These are phyloP conservation scores for Macrochelys suwanniensis DNA, from an alignment of 2,797 vertebrate species.

Conservation along the genomic window DNA sequence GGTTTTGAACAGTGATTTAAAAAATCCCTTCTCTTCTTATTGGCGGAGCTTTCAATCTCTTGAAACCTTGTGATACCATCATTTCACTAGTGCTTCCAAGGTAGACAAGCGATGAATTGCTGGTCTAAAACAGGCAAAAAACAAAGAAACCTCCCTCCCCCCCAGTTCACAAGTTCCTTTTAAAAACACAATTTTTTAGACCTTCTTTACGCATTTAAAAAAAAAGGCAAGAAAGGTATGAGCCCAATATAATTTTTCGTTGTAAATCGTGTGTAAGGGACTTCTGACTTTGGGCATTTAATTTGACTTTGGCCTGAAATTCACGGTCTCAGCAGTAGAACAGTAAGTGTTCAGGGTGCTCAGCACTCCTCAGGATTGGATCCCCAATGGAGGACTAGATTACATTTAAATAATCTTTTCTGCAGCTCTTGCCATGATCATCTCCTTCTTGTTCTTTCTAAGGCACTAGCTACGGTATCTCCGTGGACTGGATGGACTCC, in stretches of 20 bases:
- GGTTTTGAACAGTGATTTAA: background rate
- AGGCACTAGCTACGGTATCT: slow-evolving; percentile 80
- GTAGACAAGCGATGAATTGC: background rate
- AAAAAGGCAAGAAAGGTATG: background rate
- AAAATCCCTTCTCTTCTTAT: background rate
- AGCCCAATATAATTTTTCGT: background rate
- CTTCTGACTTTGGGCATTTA: background rate
- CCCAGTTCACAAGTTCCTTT: background rate
- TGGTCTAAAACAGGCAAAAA: background rate
- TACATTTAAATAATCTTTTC: background rate
- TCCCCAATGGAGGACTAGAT: background rate
- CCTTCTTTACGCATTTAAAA: background rate
- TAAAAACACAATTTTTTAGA: background rate
- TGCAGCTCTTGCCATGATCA: fast-evolving
- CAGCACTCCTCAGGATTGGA: background rate
- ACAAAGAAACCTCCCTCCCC: too few relatives aligned
- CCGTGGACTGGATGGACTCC: slow-evolving; percentile 82
- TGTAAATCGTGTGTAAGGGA: background rate
- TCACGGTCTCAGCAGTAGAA: background rate
- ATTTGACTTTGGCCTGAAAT: background rate
- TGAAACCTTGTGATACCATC: background rate
- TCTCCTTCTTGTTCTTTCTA: background rate
- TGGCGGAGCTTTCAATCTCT: background rate
- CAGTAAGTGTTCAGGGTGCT: background rate
- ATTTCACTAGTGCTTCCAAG: background rate